Base-by-base conservation (phyloP, 2,888 invertebrate species). In the Xylota segnis region DNA sequence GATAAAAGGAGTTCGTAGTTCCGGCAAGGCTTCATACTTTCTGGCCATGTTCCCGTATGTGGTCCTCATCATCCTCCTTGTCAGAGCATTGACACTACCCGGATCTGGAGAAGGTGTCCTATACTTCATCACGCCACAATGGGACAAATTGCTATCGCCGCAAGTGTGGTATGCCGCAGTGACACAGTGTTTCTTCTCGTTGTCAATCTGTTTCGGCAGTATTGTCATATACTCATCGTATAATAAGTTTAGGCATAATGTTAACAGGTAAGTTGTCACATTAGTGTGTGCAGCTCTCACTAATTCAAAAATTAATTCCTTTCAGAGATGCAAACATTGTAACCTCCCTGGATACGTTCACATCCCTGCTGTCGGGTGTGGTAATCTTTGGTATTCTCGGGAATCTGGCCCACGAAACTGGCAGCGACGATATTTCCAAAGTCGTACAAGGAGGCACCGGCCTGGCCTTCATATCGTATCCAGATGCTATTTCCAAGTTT, bases 321-420 rank as follows among this genome's bases (percentile, higher is more conserved):
- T 89, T 32, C 90, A 96, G 96, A 88, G 97, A 97, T 90, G 95
- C 96, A 0, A 94, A 96, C 92, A 96, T 97, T 81, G 96, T 97
- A 9, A 96, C 96, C 5, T 94, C 96, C 0, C 90, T 97, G 90
- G 97, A 97, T 89, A 97, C 97, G 0, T 95, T 96, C 88, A 97
- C 97, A 0, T 97, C 97, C 87, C 90, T 97, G 37, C 92, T 97
- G 40, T 96, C 97, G 0, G 97, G 97, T 2, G 94, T 95, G 79
- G 96, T 96, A 1, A 97, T 97, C 84, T 97, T 97, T 90, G 96
- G 96, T 5, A 96, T 97, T 84, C 93, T 97, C 54, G 97, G 97
- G 0, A 96, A 96, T 91, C 91, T 97, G 89, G 96, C 97, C 0
- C 92, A 95, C 89, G 95, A 95, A 89, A 93, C 93, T 75, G 93